Evolutionary conservation across 2,113 vertebrate genomes (phyloP), one percentile per base, ranked within the genome.

Genomic region (Chrysochloris asiatica): DNA sequence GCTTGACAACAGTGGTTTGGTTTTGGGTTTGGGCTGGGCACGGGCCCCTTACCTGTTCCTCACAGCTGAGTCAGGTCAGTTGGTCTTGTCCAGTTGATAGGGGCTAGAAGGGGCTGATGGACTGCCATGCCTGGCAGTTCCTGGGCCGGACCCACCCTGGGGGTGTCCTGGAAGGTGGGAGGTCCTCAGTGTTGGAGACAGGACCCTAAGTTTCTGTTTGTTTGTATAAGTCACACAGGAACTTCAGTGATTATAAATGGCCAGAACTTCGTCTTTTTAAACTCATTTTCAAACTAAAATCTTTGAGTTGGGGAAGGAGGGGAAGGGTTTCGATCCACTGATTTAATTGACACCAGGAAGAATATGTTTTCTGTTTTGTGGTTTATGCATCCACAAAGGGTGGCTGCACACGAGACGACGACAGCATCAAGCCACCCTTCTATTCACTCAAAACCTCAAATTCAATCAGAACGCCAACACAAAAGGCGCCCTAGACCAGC

Each of bases 31-130:
- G 9, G 48, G 16, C 48, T 26, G 0, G 13, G 0, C 12, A 0
- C 17, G 0, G 0, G 41, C 36, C 0, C 38, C 43, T 33, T 12
- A 3, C 41, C 8, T 0, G 22, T n/a, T n/a, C n/a, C n/a, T n/a
- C n/a, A 24, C n/a, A 52, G 47, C 86, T 4, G 21, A 21, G 38
- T 1, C 3, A 63, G 59, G 24, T n/a, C 59, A 45, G 30, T 8
- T 56, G 50, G 4, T 13, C 59, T 11, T 8, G n/a, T 6, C 30
- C 8, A 28, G 16, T 22, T 12, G 54, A 16, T 17, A 63, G 63
- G 50, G 41, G n/a, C n/a, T n/a, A n/a, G n/a, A n/a, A n/a, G 45
- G 2, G 12, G 2, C 28, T 61, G 79, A 24, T 7, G 22, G 5
- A 13, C 12, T 8, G n/a, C 8, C 21, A 28, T 8, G 41, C 67